These are phyloP conservation scores for Hetaerina americana DNA, from an alignment of 1,140 invertebrate genomes.

Conservation along the genomic window DNA sequence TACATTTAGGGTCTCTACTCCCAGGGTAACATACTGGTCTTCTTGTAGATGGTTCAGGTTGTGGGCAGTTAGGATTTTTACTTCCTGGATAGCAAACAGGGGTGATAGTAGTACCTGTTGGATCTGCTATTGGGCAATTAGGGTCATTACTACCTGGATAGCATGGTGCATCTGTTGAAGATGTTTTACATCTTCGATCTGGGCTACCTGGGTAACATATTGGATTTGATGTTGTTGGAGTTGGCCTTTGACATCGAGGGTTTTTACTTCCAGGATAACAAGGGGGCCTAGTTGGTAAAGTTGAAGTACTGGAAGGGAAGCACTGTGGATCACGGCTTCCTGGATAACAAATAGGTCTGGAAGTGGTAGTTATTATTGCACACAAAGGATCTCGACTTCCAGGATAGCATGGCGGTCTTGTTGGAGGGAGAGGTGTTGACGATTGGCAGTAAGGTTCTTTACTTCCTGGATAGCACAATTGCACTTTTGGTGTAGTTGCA, in stretches of 20 bases:
- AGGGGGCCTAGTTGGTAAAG: neutral
- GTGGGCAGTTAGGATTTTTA: conserved; percentile 19
- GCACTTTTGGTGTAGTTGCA: conserved; percentile 17
- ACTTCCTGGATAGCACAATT: conserved; percentile 23
- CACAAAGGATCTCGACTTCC: conserved; percentile 25
- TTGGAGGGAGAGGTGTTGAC: conserved; percentile 17
- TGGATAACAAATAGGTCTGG: conserved; percentile 26
- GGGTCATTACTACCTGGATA: conserved; percentile 27
- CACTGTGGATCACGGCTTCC: conserved; percentile 22
- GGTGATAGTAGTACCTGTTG: conserved; percentile 12
- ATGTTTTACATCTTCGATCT: conserved; percentile 23
- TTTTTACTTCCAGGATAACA: conserved; percentile 22
- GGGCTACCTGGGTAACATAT: conserved; percentile 17
- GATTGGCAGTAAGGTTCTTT: conserved; percentile 26
- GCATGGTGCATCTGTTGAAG: conserved; percentile 21
- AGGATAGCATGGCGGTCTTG: conserved; percentile 23
- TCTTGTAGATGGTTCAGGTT: neutral
- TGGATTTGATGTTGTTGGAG: conserved; percentile 4
- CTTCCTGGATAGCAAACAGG: conserved; percentile 20
- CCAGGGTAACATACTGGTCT: conserved; percentile 16
- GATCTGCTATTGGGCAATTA: conserved; percentile 19
- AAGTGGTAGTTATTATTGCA: conserved; percentile 13
- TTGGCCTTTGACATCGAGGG: conserved; percentile 23
- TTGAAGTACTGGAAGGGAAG: conserved; percentile 6
- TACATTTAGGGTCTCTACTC: conserved; percentile 23